Percentiles rank a stretch among this genome's conserved stretches.
Conservation (phyloP, 2,888 invertebrate genomes). For the Drosophila ezoana region DNA sequence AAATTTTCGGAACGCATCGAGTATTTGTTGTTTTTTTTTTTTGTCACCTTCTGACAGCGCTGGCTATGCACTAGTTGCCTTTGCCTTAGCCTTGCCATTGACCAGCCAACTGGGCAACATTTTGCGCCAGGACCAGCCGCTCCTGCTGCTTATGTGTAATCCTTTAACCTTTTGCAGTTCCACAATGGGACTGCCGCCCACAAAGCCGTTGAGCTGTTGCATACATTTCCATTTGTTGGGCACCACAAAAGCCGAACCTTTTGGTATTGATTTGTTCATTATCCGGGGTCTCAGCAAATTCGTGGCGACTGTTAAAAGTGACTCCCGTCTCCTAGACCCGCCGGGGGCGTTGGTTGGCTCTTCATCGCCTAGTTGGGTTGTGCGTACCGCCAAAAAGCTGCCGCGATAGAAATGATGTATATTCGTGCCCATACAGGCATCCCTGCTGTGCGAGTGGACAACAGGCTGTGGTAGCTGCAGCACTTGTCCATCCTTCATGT, state of each 20-base stretch:
- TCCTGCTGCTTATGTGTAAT: not conserved
- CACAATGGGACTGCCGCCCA: not conserved
- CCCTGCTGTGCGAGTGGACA: not conserved
- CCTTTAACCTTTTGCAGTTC: not conserved
- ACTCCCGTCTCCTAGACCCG: not conserved
- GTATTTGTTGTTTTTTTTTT: not conserved
- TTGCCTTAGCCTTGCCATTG: conserved; percentile 3
- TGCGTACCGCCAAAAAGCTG: conserved; percentile 41
- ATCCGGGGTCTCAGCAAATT: not conserved
- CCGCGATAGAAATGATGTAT: conserved; percentile 39
- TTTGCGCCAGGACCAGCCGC: conserved; percentile 16
- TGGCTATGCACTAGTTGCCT: conserved; percentile 15
- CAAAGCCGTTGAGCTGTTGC: not conserved
- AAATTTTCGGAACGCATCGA: not conserved
- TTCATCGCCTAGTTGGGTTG: not conserved
- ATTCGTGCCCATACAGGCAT: not conserved
- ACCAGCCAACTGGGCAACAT: conserved; percentile 11
- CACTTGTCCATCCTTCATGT: not conserved
- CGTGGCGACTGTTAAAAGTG: not conserved
- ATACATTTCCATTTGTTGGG: conserved; percentile 18
- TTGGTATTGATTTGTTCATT: not conserved
- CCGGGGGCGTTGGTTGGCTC: no score
- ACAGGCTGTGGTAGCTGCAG: not conserved
- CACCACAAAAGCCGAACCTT: conserved; percentile 20
- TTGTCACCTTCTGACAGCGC: conserved; percentile 10